phyloP scores from a whole-genome alignment of 2,113 vertebrate species.

The Casuarius casuarius region DNA sequence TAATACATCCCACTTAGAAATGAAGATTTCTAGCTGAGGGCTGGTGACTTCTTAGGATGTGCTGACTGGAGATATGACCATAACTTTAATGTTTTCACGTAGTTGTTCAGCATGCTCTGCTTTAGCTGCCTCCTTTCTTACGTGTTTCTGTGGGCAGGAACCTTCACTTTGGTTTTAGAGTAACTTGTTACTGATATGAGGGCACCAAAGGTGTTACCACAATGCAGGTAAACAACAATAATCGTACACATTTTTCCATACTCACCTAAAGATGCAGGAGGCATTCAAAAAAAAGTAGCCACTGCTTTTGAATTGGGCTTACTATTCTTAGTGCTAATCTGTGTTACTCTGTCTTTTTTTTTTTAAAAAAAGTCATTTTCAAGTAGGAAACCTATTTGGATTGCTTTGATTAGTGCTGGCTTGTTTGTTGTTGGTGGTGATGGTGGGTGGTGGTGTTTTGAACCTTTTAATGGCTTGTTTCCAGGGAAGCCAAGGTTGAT shows the following conservation, averaged over 20 bases:
- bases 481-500: neutral
- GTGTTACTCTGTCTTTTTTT: neutral
- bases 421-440: neutral
- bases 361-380: neutral
- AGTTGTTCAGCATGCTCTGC: fast-evolving
- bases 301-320: neutral
- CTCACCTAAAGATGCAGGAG: neutral
- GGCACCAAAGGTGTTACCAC: neutral
- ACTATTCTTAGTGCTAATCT: neutral
- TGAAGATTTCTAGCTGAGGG: neutral
- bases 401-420: neutral
- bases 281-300: neutral
- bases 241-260: neutral
- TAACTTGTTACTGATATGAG: neutral
- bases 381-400: neutral
- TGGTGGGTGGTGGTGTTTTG: neutral
- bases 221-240: neutral
- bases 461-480: neutral
- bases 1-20: neutral
- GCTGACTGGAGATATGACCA: neutral
- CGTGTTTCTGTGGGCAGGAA: neutral
- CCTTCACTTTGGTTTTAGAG: neutral
- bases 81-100: neutral
- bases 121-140: neutral
- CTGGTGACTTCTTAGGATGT: neutral